Conservation (phyloP, 2,888 invertebrate genomes). For the Eristalinus aeneus region DNA sequence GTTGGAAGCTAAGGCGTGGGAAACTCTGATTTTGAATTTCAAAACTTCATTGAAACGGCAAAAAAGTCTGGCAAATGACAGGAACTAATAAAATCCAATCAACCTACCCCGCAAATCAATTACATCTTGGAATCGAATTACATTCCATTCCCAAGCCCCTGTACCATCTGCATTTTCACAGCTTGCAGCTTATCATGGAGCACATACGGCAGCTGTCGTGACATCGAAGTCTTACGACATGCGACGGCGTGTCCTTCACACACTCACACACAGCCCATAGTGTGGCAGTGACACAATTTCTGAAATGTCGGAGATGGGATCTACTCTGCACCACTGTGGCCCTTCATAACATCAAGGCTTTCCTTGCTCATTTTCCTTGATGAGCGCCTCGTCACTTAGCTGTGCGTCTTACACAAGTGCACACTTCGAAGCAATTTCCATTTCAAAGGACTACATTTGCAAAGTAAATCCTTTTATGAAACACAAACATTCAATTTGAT, state of each 20-base stretch:
- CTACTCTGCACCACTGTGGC: no score
- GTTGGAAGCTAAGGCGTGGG: no score
- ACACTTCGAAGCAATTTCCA: not conserved
- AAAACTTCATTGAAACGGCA: no score
- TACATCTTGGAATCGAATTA: not conserved
- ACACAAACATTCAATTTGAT: constrained; percentile 19
- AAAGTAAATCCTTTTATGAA: not conserved
- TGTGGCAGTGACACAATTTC: no score
- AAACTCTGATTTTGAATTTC: no score
- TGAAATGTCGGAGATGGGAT: no score
- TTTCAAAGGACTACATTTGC: constrained; percentile 14
- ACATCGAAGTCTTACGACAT: not conserved
- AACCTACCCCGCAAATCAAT: constrained; percentile 1
- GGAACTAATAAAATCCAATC: constrained; percentile 1
- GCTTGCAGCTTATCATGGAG: not conserved
- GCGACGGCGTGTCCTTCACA: not conserved
- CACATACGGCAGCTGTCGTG: not conserved
- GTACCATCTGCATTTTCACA: not conserved
- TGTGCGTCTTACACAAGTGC: not conserved
- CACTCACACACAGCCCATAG: no score
- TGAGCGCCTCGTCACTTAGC: not conserved
- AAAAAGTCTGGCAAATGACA: not conserved
- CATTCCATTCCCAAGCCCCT: not conserved
- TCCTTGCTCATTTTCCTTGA: not conserved
- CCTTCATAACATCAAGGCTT: not conserved